These are phyloP conservation scores for Pachycephala philippinensis DNA, from an alignment of 2,113 vertebrate species.

Conservation along the genomic window DNA sequence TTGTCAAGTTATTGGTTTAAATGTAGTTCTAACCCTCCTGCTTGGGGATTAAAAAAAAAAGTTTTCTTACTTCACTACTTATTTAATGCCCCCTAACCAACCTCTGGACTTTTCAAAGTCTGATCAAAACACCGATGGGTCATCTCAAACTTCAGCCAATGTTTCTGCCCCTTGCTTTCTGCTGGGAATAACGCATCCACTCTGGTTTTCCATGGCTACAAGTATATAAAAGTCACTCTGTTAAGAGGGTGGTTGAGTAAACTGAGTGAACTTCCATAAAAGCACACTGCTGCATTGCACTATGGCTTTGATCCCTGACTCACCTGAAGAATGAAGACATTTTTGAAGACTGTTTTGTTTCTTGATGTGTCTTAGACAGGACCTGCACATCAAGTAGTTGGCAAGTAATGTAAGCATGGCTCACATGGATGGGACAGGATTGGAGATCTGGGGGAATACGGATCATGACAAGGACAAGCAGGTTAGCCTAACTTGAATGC, in stretches of 20 bases:
- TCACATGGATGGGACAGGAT: neutral
- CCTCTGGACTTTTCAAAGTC: neutral
- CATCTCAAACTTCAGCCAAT: neutral
- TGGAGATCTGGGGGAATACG: neutral
- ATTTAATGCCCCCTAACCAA: neutral
- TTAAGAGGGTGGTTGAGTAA: neutral
- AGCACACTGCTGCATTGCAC: neutral
- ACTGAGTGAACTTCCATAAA: neutral
- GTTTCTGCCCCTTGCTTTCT: neutral
- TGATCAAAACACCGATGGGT: neutral
- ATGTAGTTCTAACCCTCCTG: neutral
- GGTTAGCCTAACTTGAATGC: neutral
- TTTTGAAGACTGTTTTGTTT: neutral
- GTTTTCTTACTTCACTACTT: neutral
- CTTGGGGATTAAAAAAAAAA: neutral
- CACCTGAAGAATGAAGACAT: neutral
- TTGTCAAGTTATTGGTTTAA: conserved; percentile 6
- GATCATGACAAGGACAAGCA: neutral
- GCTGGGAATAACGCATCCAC: neutral
- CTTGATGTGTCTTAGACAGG: neutral
- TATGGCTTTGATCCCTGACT: neutral
- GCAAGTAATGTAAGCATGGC: neutral
- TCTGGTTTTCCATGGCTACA: neutral
- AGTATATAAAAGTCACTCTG: neutral
- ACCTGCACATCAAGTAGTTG: neutral